phyloP scores from a whole-genome alignment of 30 jellyfish, hydroid and myxozoan genomes.

The Aurelia sp. region DNA sequence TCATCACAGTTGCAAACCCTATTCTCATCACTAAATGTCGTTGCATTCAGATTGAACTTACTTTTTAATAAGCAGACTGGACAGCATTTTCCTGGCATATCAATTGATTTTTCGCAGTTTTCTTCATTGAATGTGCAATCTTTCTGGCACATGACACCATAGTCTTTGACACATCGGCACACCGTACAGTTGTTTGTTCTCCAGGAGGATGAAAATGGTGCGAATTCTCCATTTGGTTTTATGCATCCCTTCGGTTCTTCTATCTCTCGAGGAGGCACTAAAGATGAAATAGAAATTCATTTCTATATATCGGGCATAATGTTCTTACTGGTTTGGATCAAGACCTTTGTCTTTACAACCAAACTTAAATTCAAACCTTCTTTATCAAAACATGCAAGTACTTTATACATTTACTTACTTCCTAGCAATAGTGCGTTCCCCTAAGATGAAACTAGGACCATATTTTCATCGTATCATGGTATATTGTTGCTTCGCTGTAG shows the following conservation, averaged over 20 bases:
- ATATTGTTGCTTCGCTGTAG: no score
- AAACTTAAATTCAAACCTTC: no score
- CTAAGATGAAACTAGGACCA: no score
- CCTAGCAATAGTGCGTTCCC: no score
- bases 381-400: no score
- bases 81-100: conserved; percentile 70
- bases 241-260: conserved; percentile 32
- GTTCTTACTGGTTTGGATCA: no score
- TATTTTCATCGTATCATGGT: no score
- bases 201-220: conserved; percentile 50
- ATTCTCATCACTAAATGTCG: no score
- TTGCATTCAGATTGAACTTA: background rate
- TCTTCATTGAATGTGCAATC: background rate
- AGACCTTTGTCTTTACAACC: no score
- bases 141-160: conserved; percentile 51
- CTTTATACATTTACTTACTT: no score
- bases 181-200: conserved; percentile 38
- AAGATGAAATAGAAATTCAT: background rate
- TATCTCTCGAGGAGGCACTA: conserved; percentile 29
- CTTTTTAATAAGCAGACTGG: conserved; percentile 59
- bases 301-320: no score
- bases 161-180: conserved; percentile 25
- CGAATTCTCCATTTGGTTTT: conserved; percentile 42
- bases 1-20: no score
- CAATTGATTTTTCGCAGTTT: conserved; percentile 40